These are phyloP conservation scores for Orchesellides sinensis DNA, from an alignment of 2,888 invertebrate species.

Conservation along the genomic window DNA sequence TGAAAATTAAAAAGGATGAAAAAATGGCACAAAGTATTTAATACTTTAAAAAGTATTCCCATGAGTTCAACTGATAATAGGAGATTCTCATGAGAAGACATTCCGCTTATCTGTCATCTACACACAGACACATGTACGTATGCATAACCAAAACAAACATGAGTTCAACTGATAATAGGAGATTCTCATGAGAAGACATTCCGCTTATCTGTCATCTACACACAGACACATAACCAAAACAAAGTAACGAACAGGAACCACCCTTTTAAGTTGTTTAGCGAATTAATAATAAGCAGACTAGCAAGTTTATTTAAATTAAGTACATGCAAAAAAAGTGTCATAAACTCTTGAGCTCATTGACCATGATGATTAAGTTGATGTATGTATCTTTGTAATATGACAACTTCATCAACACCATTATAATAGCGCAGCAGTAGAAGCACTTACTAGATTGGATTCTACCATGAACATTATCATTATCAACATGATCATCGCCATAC, in stretches of 20 bases:
- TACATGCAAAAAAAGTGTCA: conserved; percentile 40
- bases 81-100: conserved; percentile 32
- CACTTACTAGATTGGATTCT: not conserved
- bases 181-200: conserved; percentile 32
- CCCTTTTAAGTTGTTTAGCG: conserved; percentile 10
- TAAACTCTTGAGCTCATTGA: conserved; percentile 62
- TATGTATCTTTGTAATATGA: conserved; percentile 37
- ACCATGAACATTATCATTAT: conserved; percentile 41
- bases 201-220: not conserved
- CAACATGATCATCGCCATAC: conserved; percentile 1
- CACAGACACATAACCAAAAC: not conserved
- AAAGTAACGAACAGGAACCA: conserved; percentile 10
- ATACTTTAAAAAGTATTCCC: conserved; percentile 11
- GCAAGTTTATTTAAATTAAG: not conserved
- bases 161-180: conserved; percentile 12
- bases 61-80: conserved; percentile 15
- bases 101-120: not conserved
- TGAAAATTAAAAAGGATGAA: not conserved
- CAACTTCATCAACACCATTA: conserved; percentile 53
- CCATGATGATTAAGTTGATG: conserved; percentile 58
- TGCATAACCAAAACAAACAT: not conserved
- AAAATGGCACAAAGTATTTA: not conserved
- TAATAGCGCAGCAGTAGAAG: not conserved
- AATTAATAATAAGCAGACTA: conserved; percentile 41
- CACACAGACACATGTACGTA: not conserved